Evolutionary conservation across 2,888 invertebrate genomes (phyloP).

Genomic region (Dicycla oo): DNA sequence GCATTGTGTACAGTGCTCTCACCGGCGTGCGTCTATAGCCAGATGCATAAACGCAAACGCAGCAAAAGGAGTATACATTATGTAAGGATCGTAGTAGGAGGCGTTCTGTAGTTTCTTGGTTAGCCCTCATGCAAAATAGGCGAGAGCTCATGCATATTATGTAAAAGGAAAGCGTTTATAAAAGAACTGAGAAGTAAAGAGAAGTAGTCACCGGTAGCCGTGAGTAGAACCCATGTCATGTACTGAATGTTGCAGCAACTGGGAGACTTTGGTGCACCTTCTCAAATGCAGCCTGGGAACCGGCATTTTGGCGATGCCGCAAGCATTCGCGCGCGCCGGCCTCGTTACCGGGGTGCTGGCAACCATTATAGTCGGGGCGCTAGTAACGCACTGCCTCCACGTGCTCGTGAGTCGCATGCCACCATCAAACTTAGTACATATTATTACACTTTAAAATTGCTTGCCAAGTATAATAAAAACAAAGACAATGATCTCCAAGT

Average conservation of each 20-base stretch:
- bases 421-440: neutral
- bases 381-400: slow-evolving; percentile 97
- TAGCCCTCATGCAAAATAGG: too few relatives aligned
- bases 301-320: slow-evolving; percentile 98
- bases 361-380: slow-evolving; percentile 94
- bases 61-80: too few relatives aligned
- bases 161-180: too few relatives aligned
- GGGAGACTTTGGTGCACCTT: slow-evolving; percentile 95
- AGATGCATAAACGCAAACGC: too few relatives aligned
- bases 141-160: too few relatives aligned
- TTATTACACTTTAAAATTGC: too few relatives aligned
- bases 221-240: neutral
- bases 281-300: slow-evolving; percentile 98
- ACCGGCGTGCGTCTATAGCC: too few relatives aligned
- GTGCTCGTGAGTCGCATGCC: slow-evolving; percentile 90
- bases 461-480: neutral
- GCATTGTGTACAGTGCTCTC: too few relatives aligned
- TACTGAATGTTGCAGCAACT: slow-evolving; percentile 92
- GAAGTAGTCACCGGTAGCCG: neutral
- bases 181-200: too few relatives aligned
- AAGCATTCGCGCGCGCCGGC: slow-evolving; percentile 97
- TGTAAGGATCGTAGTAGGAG: too few relatives aligned
- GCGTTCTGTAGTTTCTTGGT: too few relatives aligned
- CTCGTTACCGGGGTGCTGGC: slow-evolving; percentile 94
- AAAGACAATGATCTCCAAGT: neutral